Evolutionary conservation across 2,888 invertebrate genomes (phyloP).

Genomic region (Chaetogeoica ovagalla): DNA sequence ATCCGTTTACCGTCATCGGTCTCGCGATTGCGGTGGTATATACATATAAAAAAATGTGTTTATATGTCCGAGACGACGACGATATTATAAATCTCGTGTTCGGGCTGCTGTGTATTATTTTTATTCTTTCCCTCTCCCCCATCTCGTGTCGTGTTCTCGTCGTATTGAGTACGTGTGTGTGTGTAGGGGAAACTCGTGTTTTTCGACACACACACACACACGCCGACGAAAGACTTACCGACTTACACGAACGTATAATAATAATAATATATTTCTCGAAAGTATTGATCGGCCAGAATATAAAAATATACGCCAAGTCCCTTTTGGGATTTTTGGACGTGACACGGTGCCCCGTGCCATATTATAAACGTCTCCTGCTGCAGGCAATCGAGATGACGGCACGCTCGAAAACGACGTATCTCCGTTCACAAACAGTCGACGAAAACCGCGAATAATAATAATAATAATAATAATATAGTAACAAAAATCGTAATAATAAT

Average conservation of each 20-base stretch:
- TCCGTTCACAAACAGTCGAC: too few species aligned
- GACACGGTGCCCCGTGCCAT: neutral
- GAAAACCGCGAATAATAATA: too few species aligned
- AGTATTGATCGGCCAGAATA: slow-evolving; percentile 41
- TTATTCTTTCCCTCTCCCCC: neutral
- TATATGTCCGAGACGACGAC: neutral
- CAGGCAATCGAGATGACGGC: too few species aligned
- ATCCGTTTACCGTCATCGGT: slow-evolving; percentile 28
- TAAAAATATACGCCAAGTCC: slow-evolving; percentile 30
- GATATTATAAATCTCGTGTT: neutral
- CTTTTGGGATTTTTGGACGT: slow-evolving; percentile 45
- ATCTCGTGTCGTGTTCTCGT: too few species aligned
- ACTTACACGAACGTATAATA: neutral
- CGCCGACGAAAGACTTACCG: neutral
- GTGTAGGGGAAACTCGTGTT: too few species aligned
- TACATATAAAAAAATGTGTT: neutral
- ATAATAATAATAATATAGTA: too few species aligned
- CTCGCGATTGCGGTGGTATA: too few species aligned
- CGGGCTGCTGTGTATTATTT: neutral
- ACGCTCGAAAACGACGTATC: too few species aligned
- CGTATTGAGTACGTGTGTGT: too few species aligned
- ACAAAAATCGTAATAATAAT: too few species aligned
- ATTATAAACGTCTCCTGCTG: too few species aligned
- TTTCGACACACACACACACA: slow-evolving; percentile 12
- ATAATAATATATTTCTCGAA: neutral